Percentiles rank a stretch among this genome's conserved stretches.
phyloP scores from a whole-genome alignment of 2,888 invertebrate genomes.

The Apamea sordens region DNA sequence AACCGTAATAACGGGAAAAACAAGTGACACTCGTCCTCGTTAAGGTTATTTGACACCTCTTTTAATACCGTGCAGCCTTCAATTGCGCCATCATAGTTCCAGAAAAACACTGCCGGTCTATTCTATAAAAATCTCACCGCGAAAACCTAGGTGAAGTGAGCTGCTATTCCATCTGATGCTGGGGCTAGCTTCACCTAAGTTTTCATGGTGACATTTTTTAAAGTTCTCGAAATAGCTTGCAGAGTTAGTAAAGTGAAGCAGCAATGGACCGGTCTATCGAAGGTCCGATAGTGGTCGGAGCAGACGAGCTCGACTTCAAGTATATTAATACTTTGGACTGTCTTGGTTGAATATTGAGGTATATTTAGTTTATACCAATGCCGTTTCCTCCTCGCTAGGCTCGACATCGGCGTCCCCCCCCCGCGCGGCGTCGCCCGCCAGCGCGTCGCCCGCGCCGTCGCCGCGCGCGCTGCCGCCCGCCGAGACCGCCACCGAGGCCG shows the following conservation, averaged over 20 bases:
- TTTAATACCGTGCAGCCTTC: neutral
- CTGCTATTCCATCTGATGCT: neutral
- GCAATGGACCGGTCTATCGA: neutral
- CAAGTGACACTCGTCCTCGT: too few relatives aligned
- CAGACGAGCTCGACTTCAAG: neutral
- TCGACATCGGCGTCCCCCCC: constrained; percentile 36
- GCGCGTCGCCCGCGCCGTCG: constrained; percentile 17
- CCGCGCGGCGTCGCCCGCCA: constrained; percentile 54
- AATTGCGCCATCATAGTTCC: neutral
- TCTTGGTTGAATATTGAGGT: neutral
- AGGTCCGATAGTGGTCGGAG: neutral
- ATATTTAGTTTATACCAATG: neutral
- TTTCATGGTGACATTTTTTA: neutral
- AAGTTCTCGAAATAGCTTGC: too few relatives aligned
- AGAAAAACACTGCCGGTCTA: neutral
- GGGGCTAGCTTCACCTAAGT: neutral
- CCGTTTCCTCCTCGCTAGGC: neutral
- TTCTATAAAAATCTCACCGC: neutral
- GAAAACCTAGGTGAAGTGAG: neutral
- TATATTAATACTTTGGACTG: neutral
- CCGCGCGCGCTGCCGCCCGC: constrained; percentile 79
- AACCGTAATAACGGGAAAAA: too few relatives aligned
- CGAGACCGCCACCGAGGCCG: constrained; percentile 88
- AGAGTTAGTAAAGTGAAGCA: too few relatives aligned
- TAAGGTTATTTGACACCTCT: neutral